These are phyloP conservation scores for Deroplatys truncata DNA, from an alignment of 2,888 invertebrate species.

Conservation along the genomic window DNA sequence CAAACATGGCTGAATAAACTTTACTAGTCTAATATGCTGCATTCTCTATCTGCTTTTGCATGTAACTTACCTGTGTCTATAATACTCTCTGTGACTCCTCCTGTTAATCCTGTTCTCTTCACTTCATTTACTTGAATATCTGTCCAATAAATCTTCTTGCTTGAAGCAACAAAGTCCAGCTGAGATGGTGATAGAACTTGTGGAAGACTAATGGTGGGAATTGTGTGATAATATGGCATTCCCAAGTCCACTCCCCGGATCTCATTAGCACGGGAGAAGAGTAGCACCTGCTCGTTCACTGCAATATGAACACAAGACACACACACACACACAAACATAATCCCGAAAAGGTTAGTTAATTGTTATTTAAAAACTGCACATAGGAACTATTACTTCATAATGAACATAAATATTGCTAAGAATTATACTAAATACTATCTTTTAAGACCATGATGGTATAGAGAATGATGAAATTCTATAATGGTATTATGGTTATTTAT, in stretches of 20 bases:
- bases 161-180: conserved; percentile 64
- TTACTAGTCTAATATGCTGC: neutral
- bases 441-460: too few relatives aligned
- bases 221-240: conserved; percentile 70
- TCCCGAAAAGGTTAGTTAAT: conserved; percentile 22
- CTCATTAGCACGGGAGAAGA: conserved; percentile 71
- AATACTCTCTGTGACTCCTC: conserved; percentile 65
- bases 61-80: conserved; percentile 61
- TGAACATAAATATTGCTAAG: neutral
- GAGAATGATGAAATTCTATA: too few relatives aligned
- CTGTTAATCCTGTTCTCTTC: conserved; percentile 62
- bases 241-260: conserved; percentile 79
- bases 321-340: conserved; percentile 30
- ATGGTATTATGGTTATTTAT: too few relatives aligned
- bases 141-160: conserved; percentile 71
- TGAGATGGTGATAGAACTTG: conserved; percentile 66
- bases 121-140: conserved; percentile 73
- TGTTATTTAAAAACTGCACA: neutral
- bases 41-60: neutral
- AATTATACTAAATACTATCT: neutral
- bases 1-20: too few relatives aligned
- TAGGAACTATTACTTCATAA: neutral
- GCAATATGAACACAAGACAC: conserved; percentile 32
- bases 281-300: conserved; percentile 73
- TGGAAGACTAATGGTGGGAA: conserved; percentile 73